Evolutionary conservation across 2,888 invertebrate genomes (phyloP).

Genomic region (Criorhina ranunculi): DNA sequence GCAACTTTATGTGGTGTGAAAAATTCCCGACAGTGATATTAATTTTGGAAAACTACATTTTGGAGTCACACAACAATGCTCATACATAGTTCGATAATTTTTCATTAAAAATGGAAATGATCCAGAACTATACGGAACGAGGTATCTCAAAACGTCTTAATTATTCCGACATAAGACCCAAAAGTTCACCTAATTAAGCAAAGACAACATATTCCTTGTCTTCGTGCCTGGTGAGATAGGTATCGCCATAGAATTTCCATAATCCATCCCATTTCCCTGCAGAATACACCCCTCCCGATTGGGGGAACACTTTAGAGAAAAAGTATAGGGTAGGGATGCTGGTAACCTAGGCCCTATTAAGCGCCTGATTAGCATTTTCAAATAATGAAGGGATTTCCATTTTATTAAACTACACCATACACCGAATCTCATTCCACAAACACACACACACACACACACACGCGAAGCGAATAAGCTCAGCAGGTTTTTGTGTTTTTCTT

Average conservation of each 20-base stretch:
- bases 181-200: slow-evolving; percentile 34
- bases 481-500: slow-evolving; percentile 18
- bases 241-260: slow-evolving; percentile 48
- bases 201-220: slow-evolving; percentile 30
- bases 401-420: slow-evolving; percentile 50
- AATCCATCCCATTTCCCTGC: slow-evolving; percentile 37
- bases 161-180: slow-evolving; percentile 11
- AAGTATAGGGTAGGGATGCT: slow-evolving; percentile 39
- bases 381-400: slow-evolving; percentile 56
- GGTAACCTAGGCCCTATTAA: slow-evolving; percentile 38
- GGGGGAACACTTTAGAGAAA: not conserved
- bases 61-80: not conserved
- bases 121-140: not conserved
- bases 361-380: slow-evolving; percentile 63
- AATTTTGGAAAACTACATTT: slow-evolving; percentile 9
- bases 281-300: not conserved
- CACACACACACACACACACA: slow-evolving; percentile 8
- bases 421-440: slow-evolving; percentile 8
- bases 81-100: slow-evolving; percentile 22
- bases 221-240: slow-evolving; percentile 8
- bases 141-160: slow-evolving; percentile 41
- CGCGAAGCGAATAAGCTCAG: slow-evolving; percentile 16
- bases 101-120: slow-evolving; percentile 56
- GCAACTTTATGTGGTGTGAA: slow-evolving; percentile 29
- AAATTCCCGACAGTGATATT: slow-evolving; percentile 20